These are phyloP conservation scores for Colletes collaris DNA, from an alignment of 2,888 invertebrate species.

Conservation along the genomic window DNA sequence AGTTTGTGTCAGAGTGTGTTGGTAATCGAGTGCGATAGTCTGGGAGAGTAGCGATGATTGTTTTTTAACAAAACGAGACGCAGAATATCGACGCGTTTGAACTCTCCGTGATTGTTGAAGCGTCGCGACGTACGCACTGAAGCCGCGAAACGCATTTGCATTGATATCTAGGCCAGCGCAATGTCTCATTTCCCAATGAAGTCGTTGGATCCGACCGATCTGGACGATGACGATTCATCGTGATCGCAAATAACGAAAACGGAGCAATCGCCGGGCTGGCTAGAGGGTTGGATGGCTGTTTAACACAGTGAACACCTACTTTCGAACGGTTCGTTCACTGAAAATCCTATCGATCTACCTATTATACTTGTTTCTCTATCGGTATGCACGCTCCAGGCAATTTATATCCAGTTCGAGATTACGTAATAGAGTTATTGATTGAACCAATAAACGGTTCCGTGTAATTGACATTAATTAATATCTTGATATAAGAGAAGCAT, in stretches of 20 bases:
- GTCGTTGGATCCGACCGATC: constrained; percentile 64
- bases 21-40: no score
- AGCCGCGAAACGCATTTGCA: constrained; percentile 62
- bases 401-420: not conserved
- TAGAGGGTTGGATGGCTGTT: constrained; percentile 19
- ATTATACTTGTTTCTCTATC: no score
- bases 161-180: constrained; percentile 72
- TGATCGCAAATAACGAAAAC: constrained; percentile 55
- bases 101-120: constrained; percentile 1
- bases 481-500: no score
- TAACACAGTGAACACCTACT: constrained; percentile 21
- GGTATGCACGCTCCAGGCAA: no score
- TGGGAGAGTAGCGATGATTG: no score
- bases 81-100: constrained; percentile 3
- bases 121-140: not conserved
- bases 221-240: constrained; percentile 68
- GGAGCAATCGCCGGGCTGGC: constrained; percentile 11
- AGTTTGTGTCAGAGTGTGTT: no score
- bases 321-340: no score
- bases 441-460: not conserved
- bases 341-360: no score
- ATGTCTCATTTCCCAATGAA: constrained; percentile 75
- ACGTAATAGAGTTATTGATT: not conserved
- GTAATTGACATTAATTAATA: constrained; percentile 9
- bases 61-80: not conserved